phyloP scores from a whole-genome alignment of 1,140 invertebrate species.

The Lepidurus couesii region DNA sequence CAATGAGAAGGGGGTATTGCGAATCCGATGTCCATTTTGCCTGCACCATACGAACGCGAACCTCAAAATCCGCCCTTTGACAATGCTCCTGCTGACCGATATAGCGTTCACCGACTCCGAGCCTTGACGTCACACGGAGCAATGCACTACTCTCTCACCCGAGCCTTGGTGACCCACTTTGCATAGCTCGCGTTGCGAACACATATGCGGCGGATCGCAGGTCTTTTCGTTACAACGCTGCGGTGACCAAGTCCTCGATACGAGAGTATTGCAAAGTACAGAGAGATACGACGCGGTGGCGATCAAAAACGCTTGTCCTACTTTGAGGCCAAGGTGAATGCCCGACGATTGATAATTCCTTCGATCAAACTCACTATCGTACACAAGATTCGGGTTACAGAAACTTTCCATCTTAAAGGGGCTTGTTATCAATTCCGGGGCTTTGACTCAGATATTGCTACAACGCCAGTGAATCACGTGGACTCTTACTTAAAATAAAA shows the following conservation, averaged over 20 bases:
- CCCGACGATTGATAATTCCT: slow-evolving; percentile 6
- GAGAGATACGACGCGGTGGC: neutral
- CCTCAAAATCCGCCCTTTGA: neutral
- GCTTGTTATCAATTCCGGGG: neutral
- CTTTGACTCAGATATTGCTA: neutral
- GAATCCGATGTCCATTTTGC: neutral
- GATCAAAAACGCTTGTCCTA: slow-evolving; percentile 24
- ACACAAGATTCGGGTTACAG: too few species aligned
- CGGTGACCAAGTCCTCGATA: neutral
- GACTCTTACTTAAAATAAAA: neutral
- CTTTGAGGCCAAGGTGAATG: slow-evolving; percentile 32
- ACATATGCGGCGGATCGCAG: neutral
- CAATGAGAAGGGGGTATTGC: neutral
- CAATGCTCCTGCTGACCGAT: slow-evolving; percentile 20
- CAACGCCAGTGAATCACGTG: neutral
- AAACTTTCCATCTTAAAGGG: too few species aligned
- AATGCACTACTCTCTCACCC: slow-evolving; percentile 21
- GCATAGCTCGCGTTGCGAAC: neutral
- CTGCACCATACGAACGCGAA: neutral
- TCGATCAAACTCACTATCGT: slow-evolving; percentile 14
- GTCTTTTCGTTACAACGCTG: neutral
- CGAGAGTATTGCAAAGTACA: neutral
- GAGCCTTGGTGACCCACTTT: slow-evolving; percentile 4
- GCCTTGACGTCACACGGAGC: neutral
- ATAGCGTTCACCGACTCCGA: slow-evolving; percentile 18